Evolutionary conservation across 2,888 invertebrate species (phyloP).

Genomic region (Drosophila yooni): DNA sequence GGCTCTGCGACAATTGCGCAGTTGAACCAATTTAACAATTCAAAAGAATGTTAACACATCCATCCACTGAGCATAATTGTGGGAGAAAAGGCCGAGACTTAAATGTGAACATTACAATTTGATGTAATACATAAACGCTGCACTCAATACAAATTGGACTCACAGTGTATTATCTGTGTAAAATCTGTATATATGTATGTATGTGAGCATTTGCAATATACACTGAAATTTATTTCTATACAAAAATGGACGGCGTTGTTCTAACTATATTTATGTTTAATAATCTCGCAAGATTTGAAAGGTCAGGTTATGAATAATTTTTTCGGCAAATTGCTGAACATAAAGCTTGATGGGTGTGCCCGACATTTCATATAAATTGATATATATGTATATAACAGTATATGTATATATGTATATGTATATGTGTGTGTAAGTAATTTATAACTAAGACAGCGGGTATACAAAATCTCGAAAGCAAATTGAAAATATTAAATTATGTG

Average conservation of each 20-base stretch:
- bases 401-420: background rate
- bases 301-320: slow-evolving; percentile 66
- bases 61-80: slow-evolving; percentile 35
- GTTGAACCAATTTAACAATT: slow-evolving; percentile 32
- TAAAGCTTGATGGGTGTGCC: slow-evolving; percentile 59
- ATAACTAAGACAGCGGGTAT: slow-evolving; percentile 56
- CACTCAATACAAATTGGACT: background rate
- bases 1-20: slow-evolving; percentile 44
- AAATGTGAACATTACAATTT: background rate
- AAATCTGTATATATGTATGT: background rate
- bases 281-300: slow-evolving; percentile 37
- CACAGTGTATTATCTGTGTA: background rate
- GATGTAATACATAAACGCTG: background rate
- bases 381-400: slow-evolving; percentile 5
- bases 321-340: slow-evolving; percentile 60
- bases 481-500: slow-evolving; percentile 35
- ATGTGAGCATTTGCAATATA: slow-evolving; percentile 1
- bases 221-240: slow-evolving; percentile 25
- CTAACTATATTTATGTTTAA: slow-evolving; percentile 22
- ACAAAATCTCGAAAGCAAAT: slow-evolving; percentile 51
- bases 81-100: slow-evolving; percentile 29
- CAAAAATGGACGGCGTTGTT: slow-evolving; percentile 11
- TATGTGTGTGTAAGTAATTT: slow-evolving; percentile 36
- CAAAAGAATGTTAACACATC: slow-evolving; percentile 38
- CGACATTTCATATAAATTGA: slow-evolving; percentile 47